A percentile compares a stretch with the other conserved stretches of the same genome.
phyloP scores from a whole-genome alignment of 2,113 vertebrate genomes.

The Seriola dumerili region DNA sequence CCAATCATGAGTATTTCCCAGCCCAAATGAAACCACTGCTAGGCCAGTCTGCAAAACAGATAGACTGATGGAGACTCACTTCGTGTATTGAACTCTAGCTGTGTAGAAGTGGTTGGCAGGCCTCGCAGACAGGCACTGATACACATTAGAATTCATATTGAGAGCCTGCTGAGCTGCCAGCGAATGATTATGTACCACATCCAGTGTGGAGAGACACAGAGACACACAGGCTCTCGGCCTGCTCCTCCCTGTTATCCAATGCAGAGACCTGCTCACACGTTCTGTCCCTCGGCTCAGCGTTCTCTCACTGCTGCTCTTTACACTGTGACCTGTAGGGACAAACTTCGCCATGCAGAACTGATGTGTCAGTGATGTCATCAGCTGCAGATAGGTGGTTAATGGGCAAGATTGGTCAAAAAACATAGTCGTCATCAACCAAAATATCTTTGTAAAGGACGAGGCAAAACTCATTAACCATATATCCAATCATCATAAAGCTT shows the following conservation, averaged over 20 bases:
- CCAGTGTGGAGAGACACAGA: not conserved
- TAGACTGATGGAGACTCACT: not conserved
- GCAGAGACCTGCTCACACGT: not conserved
- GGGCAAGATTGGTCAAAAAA: no score
- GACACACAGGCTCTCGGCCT: not conserved
- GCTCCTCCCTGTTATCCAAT: not conserved
- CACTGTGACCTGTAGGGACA: no score
- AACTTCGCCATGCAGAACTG: no score
- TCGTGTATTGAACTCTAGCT: not conserved
- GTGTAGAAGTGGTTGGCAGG: not conserved
- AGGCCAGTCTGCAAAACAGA: not conserved
- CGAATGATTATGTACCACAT: not conserved
- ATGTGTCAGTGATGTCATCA: no score
- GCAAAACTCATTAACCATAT: no score
- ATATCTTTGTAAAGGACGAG: no score
- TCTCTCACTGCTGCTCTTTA: not conserved
- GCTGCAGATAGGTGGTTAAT: no score
- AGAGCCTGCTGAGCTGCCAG: constrained; percentile 9
- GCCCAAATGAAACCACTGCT: not conserved
- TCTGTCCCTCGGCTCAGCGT: not conserved
- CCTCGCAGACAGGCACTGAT: constrained; percentile 16
- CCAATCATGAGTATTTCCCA: not conserved
- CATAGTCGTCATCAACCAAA: no score
- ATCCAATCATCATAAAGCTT: no score
- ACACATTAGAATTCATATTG: constrained; percentile 12